Evolutionary conservation across 2,113 vertebrate genomes (phyloP).

Genomic region (Dendropsophus ebraccatus): DNA sequence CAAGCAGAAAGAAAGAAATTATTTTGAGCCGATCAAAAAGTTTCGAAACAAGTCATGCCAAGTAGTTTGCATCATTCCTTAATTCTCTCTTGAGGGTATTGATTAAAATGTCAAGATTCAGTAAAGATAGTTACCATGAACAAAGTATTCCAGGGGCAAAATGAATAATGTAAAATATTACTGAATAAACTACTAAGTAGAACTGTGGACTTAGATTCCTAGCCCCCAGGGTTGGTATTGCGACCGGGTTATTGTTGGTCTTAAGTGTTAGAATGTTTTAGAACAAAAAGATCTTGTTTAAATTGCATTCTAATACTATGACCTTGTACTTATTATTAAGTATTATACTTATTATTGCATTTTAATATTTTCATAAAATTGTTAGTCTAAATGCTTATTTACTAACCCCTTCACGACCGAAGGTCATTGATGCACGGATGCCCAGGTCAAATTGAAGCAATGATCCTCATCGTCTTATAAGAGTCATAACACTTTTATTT

Average conservation of each 20-base stretch:
- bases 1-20: constrained; percentile 46
- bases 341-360: not conserved
- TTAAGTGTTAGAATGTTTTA: not conserved
- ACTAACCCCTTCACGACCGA: too few relatives aligned
- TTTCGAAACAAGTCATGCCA: constrained; percentile 45
- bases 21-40: constrained; percentile 44
- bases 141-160: constrained; percentile 18
- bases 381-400: too few relatives aligned
- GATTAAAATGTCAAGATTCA: constrained; percentile 53
- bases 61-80: constrained; percentile 49
- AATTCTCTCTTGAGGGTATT: constrained; percentile 47
- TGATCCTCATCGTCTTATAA: too few relatives aligned
- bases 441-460: too few relatives aligned
- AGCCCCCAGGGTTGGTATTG: not conserved
- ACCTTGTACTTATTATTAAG: not conserved
- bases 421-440: too few relatives aligned
- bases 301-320: not conserved
- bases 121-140: constrained; percentile 49
- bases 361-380: not conserved
- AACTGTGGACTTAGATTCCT: not conserved
- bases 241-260: not conserved
- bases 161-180: constrained; percentile 41
- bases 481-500: too few relatives aligned
- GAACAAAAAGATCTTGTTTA: not conserved
- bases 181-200: not conserved